phyloP scores from a whole-genome alignment of 2,797 vertebrate species.

The Enteromius anoplus region DNA sequence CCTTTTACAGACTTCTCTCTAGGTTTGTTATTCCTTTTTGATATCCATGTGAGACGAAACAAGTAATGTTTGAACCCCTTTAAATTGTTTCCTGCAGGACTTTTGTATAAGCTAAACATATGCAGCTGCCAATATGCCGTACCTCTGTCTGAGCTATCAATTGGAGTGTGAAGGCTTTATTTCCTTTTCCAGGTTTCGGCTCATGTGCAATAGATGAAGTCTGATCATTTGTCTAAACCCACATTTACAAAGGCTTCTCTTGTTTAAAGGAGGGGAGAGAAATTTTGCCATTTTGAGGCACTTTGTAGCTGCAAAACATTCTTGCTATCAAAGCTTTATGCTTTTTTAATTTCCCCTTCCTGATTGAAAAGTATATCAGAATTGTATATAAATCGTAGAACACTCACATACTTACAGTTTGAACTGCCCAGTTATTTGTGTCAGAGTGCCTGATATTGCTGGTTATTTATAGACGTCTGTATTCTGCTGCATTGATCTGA shows the following conservation, averaged over 20 bases:
- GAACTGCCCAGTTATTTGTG: conserved; percentile 49
- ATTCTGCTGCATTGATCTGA: conserved; percentile 63
- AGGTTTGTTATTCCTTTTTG: conserved; percentile 15
- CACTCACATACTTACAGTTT: conserved; percentile 42
- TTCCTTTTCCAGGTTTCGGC: neutral
- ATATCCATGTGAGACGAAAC: neutral
- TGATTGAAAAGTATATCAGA: conserved; percentile 2
- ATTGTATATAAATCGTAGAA: conserved; percentile 13
- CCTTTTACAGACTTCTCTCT: conserved; percentile 30
- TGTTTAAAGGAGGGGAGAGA: neutral
- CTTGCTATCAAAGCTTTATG: neutral
- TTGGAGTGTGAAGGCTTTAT: conserved; percentile 5
- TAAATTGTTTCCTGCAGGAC: conserved; percentile 39
- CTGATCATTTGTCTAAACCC: neutral
- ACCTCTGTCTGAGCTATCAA: conserved; percentile 28
- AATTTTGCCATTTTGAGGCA: neutral
- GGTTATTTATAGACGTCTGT: conserved; percentile 63
- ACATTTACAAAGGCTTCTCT: neutral
- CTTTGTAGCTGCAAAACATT: neutral
- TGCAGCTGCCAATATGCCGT: conserved; percentile 25
- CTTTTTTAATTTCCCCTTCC: neutral
- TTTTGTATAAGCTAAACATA: conserved; percentile 44
- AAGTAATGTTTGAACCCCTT: conserved; percentile 46
- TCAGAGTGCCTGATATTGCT: conserved; percentile 62
- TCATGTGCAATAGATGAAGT: conserved; percentile 40